These are phyloP conservation scores for Garra rufa DNA, from an alignment of 2,113 vertebrate species.

Conservation along the genomic window DNA sequence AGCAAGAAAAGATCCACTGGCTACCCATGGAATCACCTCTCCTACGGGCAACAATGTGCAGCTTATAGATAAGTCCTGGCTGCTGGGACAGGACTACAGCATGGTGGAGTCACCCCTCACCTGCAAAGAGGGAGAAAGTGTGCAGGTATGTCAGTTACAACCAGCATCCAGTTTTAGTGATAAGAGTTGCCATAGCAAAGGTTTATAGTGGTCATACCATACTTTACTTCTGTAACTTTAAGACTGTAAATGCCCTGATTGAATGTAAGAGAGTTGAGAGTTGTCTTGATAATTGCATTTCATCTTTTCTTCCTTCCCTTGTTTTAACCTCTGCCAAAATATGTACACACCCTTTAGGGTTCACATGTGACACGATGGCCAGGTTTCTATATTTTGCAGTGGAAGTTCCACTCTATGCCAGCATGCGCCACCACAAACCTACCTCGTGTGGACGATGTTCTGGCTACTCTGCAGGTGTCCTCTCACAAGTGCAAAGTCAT, in stretches of 20 bases:
- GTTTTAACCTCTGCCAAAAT: background rate
- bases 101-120: conserved; percentile 92
- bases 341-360: conserved; percentile 75
- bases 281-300: background rate
- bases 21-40: conserved; percentile 87
- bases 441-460: conserved; percentile 93
- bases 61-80: conserved; percentile 92
- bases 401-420: conserved; percentile 92
- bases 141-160: conserved; percentile 81
- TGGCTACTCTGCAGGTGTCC: conserved; percentile 94
- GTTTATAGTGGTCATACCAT: background rate
- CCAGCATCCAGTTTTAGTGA: background rate
- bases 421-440: conserved; percentile 91
- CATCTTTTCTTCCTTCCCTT: background rate
- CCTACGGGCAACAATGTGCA: conserved; percentile 93
- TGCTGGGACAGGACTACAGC: conserved; percentile 91
- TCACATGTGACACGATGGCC: conserved; percentile 96
- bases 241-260: background rate
- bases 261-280: background rate
- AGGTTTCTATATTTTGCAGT: conserved; percentile 97
- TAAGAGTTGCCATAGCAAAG: background rate
- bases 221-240: background rate
- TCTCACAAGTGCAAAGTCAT: conserved; percentile 98
- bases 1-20: conserved; percentile 88
- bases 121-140: conserved; percentile 94